A percentile compares a stretch with the other conserved stretches of the same genome.
Conservation (phyloP, 2,888 invertebrate genomes). For the Apotomis turbidana region DNA sequence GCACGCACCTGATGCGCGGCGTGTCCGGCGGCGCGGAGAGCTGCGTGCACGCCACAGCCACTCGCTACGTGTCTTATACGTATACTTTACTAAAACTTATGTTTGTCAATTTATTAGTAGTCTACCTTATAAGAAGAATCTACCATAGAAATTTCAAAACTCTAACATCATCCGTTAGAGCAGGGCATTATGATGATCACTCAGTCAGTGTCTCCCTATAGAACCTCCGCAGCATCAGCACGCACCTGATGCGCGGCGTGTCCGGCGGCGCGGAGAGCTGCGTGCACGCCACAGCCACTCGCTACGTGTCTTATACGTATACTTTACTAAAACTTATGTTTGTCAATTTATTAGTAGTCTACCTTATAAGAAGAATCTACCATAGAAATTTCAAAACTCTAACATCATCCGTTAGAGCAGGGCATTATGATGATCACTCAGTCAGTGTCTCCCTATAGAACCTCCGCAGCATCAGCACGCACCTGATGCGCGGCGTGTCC, state of each 20-base stretch:
- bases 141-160: too few species aligned
- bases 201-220: constrained; percentile 54
- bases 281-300: constrained; percentile 91
- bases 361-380: too few species aligned
- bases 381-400: too few species aligned
- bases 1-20: constrained; percentile 54
- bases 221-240: constrained; percentile 92
- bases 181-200: background rate
- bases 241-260: background rate
- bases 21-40: constrained; percentile 73
- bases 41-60: constrained; percentile 90
- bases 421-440: background rate
- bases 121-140: too few species aligned
- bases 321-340: too few species aligned
- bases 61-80: constrained; percentile 87
- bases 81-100: too few species aligned
- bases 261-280: constrained; percentile 76
- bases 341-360: too few species aligned
- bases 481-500: background rate
- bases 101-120: too few species aligned
- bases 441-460: constrained; percentile 80
- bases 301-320: constrained; percentile 85
- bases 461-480: constrained; percentile 88
- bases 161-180: too few species aligned
- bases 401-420: too few species aligned